A percentile compares a stretch with the other conserved stretches of the same genome.
Evolutionary conservation across 2,888 invertebrate genomes (phyloP).

Genomic region (Microplitis deprimator): DNA sequence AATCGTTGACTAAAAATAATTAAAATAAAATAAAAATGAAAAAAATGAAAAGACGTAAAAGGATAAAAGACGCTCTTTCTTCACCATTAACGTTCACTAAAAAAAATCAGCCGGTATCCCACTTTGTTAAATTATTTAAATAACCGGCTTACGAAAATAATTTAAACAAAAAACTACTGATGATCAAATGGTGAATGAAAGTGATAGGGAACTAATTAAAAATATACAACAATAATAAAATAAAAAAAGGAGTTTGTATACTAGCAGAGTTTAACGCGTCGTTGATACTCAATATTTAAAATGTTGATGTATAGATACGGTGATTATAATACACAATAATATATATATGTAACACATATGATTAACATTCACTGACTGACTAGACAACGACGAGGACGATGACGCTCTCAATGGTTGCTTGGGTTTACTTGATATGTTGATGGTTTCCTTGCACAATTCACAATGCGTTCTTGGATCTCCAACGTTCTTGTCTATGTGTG

Average conservation of each 20-base stretch:
- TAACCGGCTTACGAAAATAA: background rate
- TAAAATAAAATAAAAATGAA: background rate
- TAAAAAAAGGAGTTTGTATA: background rate
- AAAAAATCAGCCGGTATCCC: background rate
- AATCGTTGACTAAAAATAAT: background rate
- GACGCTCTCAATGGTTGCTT: background rate
- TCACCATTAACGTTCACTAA: background rate
- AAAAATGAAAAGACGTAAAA: background rate
- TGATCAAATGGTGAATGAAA: background rate
- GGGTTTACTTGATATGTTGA: background rate
- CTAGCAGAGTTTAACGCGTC: background rate
- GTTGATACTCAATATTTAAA: background rate
- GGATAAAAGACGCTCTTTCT: conserved; percentile 1
- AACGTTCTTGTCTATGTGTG: background rate
- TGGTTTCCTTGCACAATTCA: background rate
- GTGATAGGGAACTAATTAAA: background rate
- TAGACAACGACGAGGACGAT: background rate
- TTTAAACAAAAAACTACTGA: background rate
- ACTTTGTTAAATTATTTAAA: background rate
- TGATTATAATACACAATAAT: background rate
- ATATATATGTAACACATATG: background rate
- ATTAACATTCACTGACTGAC: conserved; percentile 1
- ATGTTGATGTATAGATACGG: background rate
- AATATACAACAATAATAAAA: background rate
- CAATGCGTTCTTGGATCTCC: background rate